phyloP scores from a whole-genome alignment of 2,113 vertebrate species.

The Heliornis fulica region DNA sequence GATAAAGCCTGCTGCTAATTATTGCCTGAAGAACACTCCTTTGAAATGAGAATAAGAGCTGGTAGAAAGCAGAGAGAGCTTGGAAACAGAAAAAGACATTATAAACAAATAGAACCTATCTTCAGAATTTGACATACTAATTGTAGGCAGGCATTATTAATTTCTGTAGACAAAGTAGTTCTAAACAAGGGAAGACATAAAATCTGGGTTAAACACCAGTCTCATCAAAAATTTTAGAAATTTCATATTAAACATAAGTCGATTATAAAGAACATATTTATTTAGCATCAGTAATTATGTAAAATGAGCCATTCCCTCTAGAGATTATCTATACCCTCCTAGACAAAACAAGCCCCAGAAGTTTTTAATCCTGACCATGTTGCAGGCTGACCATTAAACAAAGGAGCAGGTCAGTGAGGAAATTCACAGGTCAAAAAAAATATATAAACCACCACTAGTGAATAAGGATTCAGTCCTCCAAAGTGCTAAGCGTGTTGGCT shows the following conservation, averaged over 20 bases:
- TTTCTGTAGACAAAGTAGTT: neutral
- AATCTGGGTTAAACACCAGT: conserved; percentile 8
- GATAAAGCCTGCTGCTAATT: conserved; percentile 8
- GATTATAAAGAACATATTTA: conserved; percentile 62
- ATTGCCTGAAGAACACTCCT: neutral
- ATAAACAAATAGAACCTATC: conserved; percentile 1
- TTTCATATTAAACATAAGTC: conserved; percentile 47
- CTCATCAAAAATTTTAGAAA: conserved; percentile 28
- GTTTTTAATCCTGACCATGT: conserved; percentile 45
- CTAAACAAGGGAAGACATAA: neutral
- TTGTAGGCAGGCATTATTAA: neutral
- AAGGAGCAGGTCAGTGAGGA: conserved; percentile 19
- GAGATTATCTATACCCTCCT: conserved; percentile 47
- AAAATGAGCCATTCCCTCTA: conserved; percentile 36
- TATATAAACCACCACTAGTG: neutral
- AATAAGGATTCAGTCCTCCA: conserved; percentile 14
- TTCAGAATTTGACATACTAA: neutral
- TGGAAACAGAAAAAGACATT: neutral
- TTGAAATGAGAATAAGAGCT: neutral
- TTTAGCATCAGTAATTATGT: conserved; percentile 48
- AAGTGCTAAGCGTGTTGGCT: conserved; percentile 26
- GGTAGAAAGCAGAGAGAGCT: neutral
- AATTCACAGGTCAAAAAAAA: conserved; percentile 24
- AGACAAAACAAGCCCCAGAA: conserved; percentile 61
- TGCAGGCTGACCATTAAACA: conserved; percentile 1